Percentiles rank a stretch among this genome's conserved stretches.
Conservation (phyloP, 2,113 vertebrate genomes). For the Chiloscyllium plagiosum region DNA sequence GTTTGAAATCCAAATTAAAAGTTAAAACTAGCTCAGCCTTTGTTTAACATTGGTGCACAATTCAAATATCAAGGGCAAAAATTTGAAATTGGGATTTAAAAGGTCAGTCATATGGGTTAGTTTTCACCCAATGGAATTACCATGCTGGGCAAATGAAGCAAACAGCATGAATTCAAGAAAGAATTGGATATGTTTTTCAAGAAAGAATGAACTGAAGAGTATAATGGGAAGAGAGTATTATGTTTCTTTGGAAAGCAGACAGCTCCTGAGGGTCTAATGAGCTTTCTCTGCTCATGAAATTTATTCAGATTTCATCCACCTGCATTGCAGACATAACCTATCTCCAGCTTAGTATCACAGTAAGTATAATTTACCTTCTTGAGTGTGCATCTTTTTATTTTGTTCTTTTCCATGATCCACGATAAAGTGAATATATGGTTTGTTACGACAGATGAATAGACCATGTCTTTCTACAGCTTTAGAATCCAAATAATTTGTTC, state of each 20-base stretch:
- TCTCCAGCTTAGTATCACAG: not conserved
- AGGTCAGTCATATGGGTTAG: not conserved
- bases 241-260: constrained; percentile 27
- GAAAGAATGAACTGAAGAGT: not conserved
- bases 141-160: not conserved
- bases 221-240: not conserved
- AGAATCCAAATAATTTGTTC: constrained; percentile 18
- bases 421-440: not conserved
- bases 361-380: not conserved
- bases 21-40: not conserved
- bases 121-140: not conserved
- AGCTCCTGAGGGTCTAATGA: not conserved
- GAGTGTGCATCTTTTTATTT: not conserved
- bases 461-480: not conserved
- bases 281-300: not conserved
- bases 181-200: not conserved
- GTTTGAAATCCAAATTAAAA: not conserved
- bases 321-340: too few relatives aligned
- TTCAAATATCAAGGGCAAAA: not conserved
- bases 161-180: not conserved
- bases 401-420: not conserved
- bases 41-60: not conserved
- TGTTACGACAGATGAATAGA: constrained; percentile 15
- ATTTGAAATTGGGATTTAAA: not conserved
- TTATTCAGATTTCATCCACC: not conserved